Conservation (phyloP, 1,140 invertebrate genomes). For the Megathymus violae region DNA sequence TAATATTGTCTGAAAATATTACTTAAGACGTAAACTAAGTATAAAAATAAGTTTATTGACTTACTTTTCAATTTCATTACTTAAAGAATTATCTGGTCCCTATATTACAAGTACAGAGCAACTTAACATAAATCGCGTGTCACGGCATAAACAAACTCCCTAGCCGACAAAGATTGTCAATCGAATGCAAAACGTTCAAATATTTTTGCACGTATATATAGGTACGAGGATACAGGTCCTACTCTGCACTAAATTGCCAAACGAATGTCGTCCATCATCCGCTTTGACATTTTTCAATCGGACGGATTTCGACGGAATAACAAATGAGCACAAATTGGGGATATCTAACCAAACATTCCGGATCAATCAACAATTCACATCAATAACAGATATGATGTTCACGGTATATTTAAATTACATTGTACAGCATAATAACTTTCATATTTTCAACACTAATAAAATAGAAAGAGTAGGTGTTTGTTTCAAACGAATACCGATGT, state of each 20-base stretch:
- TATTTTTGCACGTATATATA: constrained; percentile 52
- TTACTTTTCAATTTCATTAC: no score
- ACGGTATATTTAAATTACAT: no score
- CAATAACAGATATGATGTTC: not conserved
- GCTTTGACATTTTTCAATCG: constrained; percentile 51
- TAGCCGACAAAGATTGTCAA: not conserved
- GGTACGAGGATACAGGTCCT: constrained; percentile 10
- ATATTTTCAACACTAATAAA: no score
- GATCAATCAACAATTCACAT: constrained; percentile 15
- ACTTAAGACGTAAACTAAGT: no score
- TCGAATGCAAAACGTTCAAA: constrained; percentile 42
- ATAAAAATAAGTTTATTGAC: no score
- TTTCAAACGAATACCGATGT: no score
- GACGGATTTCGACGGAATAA: constrained; percentile 52
- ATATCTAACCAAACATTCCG: constrained; percentile 22
- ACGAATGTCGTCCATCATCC: constrained; percentile 57
- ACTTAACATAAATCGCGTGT: not conserved
- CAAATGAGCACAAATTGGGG: constrained; percentile 55
- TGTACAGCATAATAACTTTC: no score
- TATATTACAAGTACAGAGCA: no score
- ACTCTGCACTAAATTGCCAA: constrained; percentile 51
- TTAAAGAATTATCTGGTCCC: no score
- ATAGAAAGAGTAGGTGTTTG: no score
- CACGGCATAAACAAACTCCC: not conserved
- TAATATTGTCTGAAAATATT: no score